Evolutionary conservation across 2,888 invertebrate species (phyloP).

Genomic region (Leptinotarsa peninsularis): DNA sequence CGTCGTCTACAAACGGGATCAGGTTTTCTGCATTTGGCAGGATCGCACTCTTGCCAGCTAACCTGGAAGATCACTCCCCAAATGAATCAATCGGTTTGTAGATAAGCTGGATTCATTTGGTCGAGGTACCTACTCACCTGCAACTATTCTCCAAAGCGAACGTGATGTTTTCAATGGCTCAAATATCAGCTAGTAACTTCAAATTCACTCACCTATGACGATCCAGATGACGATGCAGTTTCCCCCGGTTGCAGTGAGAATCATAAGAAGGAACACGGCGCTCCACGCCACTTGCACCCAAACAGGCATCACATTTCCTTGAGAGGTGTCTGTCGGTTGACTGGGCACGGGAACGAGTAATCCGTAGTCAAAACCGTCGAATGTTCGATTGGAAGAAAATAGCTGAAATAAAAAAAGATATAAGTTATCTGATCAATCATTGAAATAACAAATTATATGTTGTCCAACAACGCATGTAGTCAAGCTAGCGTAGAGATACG

Average conservation of each 20-base stretch:
- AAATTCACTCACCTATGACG: constrained; percentile 76
- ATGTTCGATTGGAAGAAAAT: constrained; percentile 46
- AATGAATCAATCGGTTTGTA: too few species aligned
- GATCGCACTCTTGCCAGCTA: too few species aligned
- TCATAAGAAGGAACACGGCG: constrained; percentile 80
- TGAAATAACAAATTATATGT: too few species aligned
- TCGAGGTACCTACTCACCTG: too few species aligned
- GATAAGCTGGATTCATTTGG: too few species aligned
- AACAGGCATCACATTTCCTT: constrained; percentile 65
- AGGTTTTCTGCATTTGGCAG: too few species aligned
- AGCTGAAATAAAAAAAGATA: constrained; percentile 9
- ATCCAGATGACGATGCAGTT: constrained; percentile 96
- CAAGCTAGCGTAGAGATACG: too few species aligned
- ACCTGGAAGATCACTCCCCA: too few species aligned
- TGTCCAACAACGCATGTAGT: too few species aligned
- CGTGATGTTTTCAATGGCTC: too few species aligned
- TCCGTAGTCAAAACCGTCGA: constrained; percentile 55
- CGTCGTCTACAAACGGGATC: fast-evolving
- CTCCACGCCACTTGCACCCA: constrained; percentile 81
- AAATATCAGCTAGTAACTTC: too few species aligned
- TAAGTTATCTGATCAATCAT: not conserved
- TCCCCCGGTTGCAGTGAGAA: constrained; percentile 84
- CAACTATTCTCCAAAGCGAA: too few species aligned
- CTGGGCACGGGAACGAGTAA: constrained; percentile 41
- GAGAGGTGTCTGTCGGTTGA: not conserved